phyloP scores from a whole-genome alignment of 2,113 vertebrate species.

The Hipposideros armiger region DNA sequence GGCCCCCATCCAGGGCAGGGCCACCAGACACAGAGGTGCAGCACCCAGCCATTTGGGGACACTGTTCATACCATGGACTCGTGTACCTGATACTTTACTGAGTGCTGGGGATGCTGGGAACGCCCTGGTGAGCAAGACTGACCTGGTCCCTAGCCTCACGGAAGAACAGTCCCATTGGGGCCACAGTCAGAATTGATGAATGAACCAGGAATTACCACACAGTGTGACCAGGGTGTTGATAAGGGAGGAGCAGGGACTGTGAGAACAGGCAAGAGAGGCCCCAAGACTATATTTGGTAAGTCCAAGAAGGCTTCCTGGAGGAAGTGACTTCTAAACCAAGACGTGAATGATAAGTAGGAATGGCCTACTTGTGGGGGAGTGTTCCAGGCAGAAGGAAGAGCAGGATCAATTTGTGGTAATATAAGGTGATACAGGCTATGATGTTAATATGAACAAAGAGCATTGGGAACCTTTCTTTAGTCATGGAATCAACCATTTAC shows the following conservation, averaged over 20 bases:
- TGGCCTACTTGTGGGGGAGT: neutral
- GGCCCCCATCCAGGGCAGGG: neutral
- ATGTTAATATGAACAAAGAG: neutral
- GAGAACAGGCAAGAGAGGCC: neutral
- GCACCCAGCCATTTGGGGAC: neutral
- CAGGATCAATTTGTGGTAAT: neutral
- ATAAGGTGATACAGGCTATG: neutral
- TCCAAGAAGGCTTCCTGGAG: slow-evolving; percentile 50
- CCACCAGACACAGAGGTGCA: neutral
- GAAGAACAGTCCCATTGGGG: neutral
- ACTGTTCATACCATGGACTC: neutral
- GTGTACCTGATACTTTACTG: neutral
- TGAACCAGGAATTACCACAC: neutral
- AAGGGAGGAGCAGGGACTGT: neutral
- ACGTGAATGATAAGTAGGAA: neutral
- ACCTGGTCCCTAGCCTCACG: neutral
- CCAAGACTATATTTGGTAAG: neutral
- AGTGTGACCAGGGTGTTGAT: neutral
- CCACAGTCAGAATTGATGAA: neutral
- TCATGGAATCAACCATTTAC: neutral
- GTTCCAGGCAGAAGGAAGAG: slow-evolving; percentile 5
- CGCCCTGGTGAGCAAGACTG: neutral
- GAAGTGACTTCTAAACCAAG: slow-evolving; percentile 49
- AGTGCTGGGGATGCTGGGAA: no score
- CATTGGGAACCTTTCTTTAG: slow-evolving; percentile 25